phyloP scores from a whole-genome alignment of 1,140 invertebrate genomes.

The Zaprionus gabonicus region DNA sequence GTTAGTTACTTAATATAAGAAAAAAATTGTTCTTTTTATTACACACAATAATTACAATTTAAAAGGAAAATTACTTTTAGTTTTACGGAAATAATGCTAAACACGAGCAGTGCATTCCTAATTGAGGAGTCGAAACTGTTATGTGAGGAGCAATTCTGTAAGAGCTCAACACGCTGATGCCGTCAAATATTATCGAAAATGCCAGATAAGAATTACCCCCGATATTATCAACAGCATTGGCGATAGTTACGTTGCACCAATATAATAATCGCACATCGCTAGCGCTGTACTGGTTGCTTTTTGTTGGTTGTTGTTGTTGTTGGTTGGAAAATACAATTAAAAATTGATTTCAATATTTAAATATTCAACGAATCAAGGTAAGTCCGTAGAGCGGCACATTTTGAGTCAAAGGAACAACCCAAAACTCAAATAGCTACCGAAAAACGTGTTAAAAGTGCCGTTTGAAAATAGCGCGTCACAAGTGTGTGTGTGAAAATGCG shows the following conservation, averaged over 20 bases:
- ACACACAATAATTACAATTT: neutral
- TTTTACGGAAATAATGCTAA: neutral
- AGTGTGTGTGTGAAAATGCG: slow-evolving; percentile 47
- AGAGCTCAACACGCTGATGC: neutral
- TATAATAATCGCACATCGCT: slow-evolving; percentile 42
- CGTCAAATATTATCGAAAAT: slow-evolving; percentile 26
- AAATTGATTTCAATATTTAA: slow-evolving; percentile 70
- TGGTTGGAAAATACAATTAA: slow-evolving; percentile 74
- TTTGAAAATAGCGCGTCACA: slow-evolving; percentile 70
- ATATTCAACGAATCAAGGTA: slow-evolving; percentile 64
- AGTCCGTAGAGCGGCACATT: slow-evolving; percentile 53
- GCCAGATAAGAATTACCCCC: slow-evolving; percentile 32
- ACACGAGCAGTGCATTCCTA: neutral
- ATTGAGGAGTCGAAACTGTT: slow-evolving; percentile 6
- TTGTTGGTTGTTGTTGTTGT: slow-evolving; percentile 62
- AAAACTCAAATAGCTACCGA: slow-evolving; percentile 13
- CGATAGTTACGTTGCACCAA: slow-evolving; percentile 24
- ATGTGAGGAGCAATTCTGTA: slow-evolving; percentile 26
- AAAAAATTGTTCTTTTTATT: neutral
- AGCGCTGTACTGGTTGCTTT: slow-evolving; percentile 48
- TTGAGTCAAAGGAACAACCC: slow-evolving; percentile 4
- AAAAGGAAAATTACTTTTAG: neutral
- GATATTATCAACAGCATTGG: slow-evolving; percentile 29
- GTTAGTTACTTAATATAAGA: neutral
- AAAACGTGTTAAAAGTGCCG: slow-evolving; percentile 39